Percentiles rank a stretch among this genome's conserved stretches.
Conservation (phyloP, 2,797 vertebrate genomes). For the Rhabdophis nuchalis region DNA sequence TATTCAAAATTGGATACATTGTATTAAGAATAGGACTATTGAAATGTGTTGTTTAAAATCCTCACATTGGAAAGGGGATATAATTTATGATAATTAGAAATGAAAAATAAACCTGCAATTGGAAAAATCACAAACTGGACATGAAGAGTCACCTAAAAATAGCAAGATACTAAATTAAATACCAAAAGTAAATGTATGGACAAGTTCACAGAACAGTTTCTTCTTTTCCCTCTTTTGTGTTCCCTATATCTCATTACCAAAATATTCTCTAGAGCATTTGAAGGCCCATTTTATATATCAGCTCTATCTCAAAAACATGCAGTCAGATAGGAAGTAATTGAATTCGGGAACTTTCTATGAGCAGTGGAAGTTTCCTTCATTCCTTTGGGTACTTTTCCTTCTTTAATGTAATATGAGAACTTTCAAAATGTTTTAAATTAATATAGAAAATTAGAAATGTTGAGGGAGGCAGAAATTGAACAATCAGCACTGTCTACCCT, state of each 20-base stretch:
- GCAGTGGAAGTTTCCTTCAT: background rate
- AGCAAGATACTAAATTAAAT: background rate
- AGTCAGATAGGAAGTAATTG: background rate
- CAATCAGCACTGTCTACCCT: background rate
- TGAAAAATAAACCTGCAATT: background rate
- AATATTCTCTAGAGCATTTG: background rate
- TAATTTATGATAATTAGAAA: background rate
- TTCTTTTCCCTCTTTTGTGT: background rate
- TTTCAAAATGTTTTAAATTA: background rate
- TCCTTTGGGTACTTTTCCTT: background rate
- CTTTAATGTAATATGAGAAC: background rate
- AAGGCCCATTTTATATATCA: background rate
- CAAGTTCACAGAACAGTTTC: background rate
- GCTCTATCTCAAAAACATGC: background rate
- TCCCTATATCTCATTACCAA: background rate
- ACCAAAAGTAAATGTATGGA: background rate
- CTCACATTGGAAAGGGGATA: background rate
- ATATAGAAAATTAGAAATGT: background rate
- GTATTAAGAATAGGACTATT: background rate
- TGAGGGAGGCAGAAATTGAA: background rate
- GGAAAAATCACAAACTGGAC: background rate
- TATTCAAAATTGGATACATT: background rate
- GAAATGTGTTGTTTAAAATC: background rate
- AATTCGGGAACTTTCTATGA: background rate
- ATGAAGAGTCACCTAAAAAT: background rate